Evolutionary conservation across 2,797 vertebrate genomes (phyloP).

Genomic region (Clarias platycephalus): DNA sequence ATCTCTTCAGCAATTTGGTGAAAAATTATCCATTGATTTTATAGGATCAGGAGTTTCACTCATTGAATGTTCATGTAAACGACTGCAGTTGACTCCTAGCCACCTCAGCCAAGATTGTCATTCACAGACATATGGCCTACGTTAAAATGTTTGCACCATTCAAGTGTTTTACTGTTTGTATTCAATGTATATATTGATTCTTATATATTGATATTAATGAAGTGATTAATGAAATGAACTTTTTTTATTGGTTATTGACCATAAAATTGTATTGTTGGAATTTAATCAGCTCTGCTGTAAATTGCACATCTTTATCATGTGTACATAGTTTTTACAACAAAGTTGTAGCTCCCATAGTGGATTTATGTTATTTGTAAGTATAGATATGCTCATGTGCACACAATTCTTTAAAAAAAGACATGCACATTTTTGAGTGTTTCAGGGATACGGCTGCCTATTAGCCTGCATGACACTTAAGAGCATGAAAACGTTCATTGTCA

Average conservation of each 20-base stretch:
- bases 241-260: not conserved
- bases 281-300: not conserved
- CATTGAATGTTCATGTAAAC: too few relatives aligned
- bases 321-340: not conserved
- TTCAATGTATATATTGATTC: too few relatives aligned
- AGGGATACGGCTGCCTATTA: slow-evolving; percentile 49
- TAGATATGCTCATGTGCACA: not conserved
- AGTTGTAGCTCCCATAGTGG: not conserved
- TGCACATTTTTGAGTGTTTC: slow-evolving; percentile 56
- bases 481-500: slow-evolving; percentile 52
- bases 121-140: too few relatives aligned
- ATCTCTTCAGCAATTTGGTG: too few relatives aligned
- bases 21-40: too few relatives aligned
- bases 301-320: not conserved
- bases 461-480: slow-evolving; percentile 53
- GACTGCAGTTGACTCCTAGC: too few relatives aligned
- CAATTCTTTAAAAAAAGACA: not conserved
- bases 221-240: too few relatives aligned
- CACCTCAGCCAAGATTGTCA: too few relatives aligned
- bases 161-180: too few relatives aligned
- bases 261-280: not conserved
- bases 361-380: slow-evolving; percentile 15
- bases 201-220: too few relatives aligned
- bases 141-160: too few relatives aligned
- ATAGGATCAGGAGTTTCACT: too few relatives aligned